Evolutionary conservation across 2,888 invertebrate species (phyloP).

Genomic region (Idaea biselata): DNA sequence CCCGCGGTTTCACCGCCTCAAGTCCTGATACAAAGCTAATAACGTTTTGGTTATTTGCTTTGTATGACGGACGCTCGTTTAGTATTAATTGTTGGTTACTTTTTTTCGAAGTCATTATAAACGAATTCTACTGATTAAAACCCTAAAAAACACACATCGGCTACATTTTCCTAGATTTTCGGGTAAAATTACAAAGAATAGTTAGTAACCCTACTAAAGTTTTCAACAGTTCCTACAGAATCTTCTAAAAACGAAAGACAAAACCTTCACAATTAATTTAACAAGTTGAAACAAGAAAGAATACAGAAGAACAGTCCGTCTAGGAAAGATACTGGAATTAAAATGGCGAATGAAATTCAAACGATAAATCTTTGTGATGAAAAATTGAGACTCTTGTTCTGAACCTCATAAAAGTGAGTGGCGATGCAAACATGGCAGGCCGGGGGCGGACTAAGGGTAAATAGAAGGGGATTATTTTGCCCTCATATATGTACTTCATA

Average conservation of each 20-base stretch:
- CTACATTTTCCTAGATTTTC: too few relatives aligned
- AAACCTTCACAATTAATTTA: not conserved
- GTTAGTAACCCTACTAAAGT: too few relatives aligned
- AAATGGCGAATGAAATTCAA: conserved; percentile 62
- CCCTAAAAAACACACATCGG: too few relatives aligned
- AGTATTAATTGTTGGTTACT: too few relatives aligned
- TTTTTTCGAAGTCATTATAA: too few relatives aligned
- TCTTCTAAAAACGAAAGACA: not conserved
- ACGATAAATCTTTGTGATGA: conserved; percentile 70
- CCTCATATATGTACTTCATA: too few relatives aligned
- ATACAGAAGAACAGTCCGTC: not conserved
- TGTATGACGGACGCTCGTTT: too few relatives aligned
- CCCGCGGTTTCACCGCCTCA: too few relatives aligned
- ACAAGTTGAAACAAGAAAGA: conserved; percentile 8
- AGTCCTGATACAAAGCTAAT: too few relatives aligned
- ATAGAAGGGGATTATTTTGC: not conserved
- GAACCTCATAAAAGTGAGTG: conserved; percentile 64
- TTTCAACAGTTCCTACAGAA: not conserved
- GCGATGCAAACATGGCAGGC: conserved; percentile 46
- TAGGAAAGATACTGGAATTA: conserved; percentile 29
- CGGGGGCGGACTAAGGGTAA: conserved; percentile 32
- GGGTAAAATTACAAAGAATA: too few relatives aligned
- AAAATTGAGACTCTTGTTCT: conserved; percentile 55
- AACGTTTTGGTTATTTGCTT: too few relatives aligned
- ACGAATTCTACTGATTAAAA: too few relatives aligned